A percentile compares a stretch with the other conserved stretches of the same genome.
These are phyloP conservation scores for Orchesella cincta DNA, from an alignment of 1,140 invertebrate genomes.

Conservation along the genomic window DNA sequence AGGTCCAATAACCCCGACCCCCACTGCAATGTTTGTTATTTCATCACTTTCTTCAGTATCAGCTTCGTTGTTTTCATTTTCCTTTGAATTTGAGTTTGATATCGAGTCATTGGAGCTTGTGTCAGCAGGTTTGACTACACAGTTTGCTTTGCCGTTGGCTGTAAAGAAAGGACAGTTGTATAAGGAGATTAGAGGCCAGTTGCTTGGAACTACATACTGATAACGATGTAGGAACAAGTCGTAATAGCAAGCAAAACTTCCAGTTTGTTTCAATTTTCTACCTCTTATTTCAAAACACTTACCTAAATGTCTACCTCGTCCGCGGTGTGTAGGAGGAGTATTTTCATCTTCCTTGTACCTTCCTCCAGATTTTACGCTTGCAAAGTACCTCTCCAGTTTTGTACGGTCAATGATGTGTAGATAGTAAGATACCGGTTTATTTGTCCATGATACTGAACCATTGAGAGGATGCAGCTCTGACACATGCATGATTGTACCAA, in stretches of 20 bases:
- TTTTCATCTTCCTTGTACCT: slow-evolving; percentile 37
- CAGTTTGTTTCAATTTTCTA: no score
- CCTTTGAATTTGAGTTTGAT: slow-evolving; percentile 42
- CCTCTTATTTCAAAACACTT: slow-evolving; percentile 4
- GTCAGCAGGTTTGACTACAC: slow-evolving; percentile 49
- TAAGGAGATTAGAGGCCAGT: no score
- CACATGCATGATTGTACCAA: slow-evolving; percentile 98
- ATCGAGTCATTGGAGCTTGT: slow-evolving; percentile 55
- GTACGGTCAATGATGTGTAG: slow-evolving; percentile 94
- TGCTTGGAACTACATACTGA: no score
- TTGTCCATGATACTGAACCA: slow-evolving; percentile 97
- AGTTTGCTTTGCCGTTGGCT: slow-evolving; percentile 19
- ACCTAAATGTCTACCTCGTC: slow-evolving; percentile 37
- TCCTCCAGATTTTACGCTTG: slow-evolving; percentile 67
- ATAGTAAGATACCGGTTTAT: slow-evolving; percentile 96
- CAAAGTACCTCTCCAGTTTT: slow-evolving; percentile 94
- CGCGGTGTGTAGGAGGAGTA: slow-evolving; percentile 32
- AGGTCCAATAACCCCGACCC: slow-evolving; percentile 63
- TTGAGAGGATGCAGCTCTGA: slow-evolving; percentile 90
- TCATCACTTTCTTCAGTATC: slow-evolving; percentile 51
- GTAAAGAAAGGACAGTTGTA: no score
- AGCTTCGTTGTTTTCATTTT: slow-evolving; percentile 34
- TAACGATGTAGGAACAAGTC: no score
- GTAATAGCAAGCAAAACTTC: no score
- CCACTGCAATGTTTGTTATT: slow-evolving; percentile 47